Base-by-base conservation (phyloP, 2,113 vertebrate species). In the Alosa alosa region DNA sequence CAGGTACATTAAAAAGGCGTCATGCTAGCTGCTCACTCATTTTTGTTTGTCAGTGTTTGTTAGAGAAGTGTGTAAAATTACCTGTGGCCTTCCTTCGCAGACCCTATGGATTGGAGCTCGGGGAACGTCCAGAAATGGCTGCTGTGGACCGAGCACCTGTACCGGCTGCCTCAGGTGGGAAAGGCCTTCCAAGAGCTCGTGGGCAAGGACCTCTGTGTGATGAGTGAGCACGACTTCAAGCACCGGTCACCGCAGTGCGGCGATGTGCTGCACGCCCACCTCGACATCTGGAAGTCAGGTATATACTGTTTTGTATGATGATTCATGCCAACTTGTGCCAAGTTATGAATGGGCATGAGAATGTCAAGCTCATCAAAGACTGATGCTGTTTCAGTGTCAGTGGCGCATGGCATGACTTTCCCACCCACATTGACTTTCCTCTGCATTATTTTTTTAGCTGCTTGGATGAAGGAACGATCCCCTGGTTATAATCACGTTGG, bases 261-360 rank as follows among this genome's bases (percentile, higher is more conserved):
- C 0, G 97, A 99, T 81, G 96, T 98, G 20, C 94, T 99, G 82
- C 95, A 99, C 0, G 98, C 98, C n/a, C 98, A 99, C 92, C 94
- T 99, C 50, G 98, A 99, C 93, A 99, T 99, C 90, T 99, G 98
- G 98, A 99, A 98, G 90, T 99, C 98, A 90, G 97, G 98, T 99
- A 87, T 52, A 4, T 44, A 44, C 4, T 44, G 41, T 44, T 3
- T 1, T 50, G 49, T 52, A 52, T 17, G 17, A 15, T 60, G 55
- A 60, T 20, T 60, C 18, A 60, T 60, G 18, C 0, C 52, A 18
- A 18, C 52, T 55, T 4, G 18, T 60, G 18, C 1, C 52, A 0
- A 6, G 55, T 17, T 17, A 3, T 7, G 18, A 22, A 22, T 60
- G 5, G 9, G 11, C 1, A 49, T 0, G 46, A 47, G 45, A 8